These are phyloP conservation scores for Condylura cristata DNA, from an alignment of 2,113 vertebrate species.

Conservation along the genomic window DNA sequence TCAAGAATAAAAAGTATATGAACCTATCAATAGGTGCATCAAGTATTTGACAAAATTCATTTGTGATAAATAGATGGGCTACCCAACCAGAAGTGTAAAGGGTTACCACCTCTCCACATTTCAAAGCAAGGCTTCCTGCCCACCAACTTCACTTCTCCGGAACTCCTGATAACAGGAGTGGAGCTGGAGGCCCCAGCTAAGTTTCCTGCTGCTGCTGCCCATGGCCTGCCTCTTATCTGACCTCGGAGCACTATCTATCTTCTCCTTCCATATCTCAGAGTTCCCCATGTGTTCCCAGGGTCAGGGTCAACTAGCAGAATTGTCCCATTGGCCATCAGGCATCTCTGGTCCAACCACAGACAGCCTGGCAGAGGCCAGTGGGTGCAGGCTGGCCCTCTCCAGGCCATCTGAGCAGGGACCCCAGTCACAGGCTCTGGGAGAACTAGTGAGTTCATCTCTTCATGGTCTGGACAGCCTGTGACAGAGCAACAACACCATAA, in stretches of 20 bases:
- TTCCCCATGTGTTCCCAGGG: not conserved
- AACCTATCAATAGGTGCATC: not conserved
- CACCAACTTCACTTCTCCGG: not conserved
- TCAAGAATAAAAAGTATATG: constrained; percentile 5
- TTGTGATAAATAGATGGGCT: not conserved
- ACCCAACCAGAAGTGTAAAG: not conserved
- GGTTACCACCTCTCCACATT: not conserved
- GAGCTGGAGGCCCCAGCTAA: not conserved
- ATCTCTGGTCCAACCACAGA: not conserved
- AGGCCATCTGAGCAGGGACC: not conserved
- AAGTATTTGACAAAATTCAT: not conserved
- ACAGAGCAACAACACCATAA: not conserved
- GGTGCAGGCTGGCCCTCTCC: not conserved
- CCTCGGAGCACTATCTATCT: too few relatives aligned
- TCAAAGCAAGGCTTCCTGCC: not conserved
- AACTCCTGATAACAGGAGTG: not conserved
- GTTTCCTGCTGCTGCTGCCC: not conserved
- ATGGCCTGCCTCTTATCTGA: too few relatives aligned
- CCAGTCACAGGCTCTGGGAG: not conserved
- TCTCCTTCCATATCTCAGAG: not conserved
- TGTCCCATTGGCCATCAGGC: not conserved
- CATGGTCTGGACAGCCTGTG: not conserved
- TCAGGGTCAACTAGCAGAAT: not conserved
- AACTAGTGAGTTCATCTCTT: not conserved
- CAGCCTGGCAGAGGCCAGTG: too few relatives aligned